Base-by-base conservation (phyloP, 2,113 vertebrate species). In the Podarcis cretensis region DNA sequence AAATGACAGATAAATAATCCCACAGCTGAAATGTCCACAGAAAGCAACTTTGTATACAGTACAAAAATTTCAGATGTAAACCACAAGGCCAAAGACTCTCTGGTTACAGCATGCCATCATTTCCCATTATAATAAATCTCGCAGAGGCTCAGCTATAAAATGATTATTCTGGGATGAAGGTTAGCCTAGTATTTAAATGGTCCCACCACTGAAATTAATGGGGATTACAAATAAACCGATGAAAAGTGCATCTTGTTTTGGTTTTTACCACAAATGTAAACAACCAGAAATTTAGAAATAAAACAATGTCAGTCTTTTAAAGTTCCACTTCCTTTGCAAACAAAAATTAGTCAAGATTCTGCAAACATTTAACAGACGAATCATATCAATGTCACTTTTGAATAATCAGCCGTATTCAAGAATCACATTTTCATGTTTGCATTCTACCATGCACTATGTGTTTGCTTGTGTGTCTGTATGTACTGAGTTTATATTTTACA, bases 131-230 rank as follows among this genome's bases (percentile, higher is more conserved):
- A 48, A 73, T 85, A 27, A 91, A 18, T 69, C 81, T 94, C 87
- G 83, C 89, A 88, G 12, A 0, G 48, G 92, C 86, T 87, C 87
- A 76, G 63, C 84, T 93, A 91, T 66, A 76, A 82, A 85, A 13
- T 16, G 8, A 32, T 76, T 66, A 37, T n/a, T 90, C 0, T 0
- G 35, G 89, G 75, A 86, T 91, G 75, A 54, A 92, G 89, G 63
- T 35, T 40, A 87, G n/a, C 25, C 16, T 71, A 88, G 5, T 48
- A 69, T 94, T 95, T 90, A 89, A 93, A 92, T 78, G 85, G 78
- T 92, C 89, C 90, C 88, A 83, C 30, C 89, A 83, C 87, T 83
- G 80, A 88, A 94, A 92, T 93, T 93, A 94, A 93, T 75, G 25
- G 27, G 91, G 80, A 92, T 73, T 74, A 43, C 94, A 69, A 87